Conservation (phyloP, 2,888 invertebrate genomes). For the Rhagonycha fulva region DNA sequence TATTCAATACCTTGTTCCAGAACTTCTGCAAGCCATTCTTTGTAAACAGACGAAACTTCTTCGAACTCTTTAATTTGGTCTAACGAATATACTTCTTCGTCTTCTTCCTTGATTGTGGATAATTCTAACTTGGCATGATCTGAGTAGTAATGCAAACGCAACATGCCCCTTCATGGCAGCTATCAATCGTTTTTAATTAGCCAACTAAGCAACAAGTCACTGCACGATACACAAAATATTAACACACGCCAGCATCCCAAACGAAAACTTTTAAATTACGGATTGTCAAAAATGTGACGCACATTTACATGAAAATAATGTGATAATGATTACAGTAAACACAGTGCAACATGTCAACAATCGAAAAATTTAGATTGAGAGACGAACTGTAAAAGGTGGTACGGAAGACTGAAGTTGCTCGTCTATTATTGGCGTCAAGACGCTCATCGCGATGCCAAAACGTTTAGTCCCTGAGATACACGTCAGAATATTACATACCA, state of each 20-base stretch:
- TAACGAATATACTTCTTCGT: constrained; percentile 70
- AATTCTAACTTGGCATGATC: constrained; percentile 71
- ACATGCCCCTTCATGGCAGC: constrained; percentile 64
- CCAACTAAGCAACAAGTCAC: neutral
- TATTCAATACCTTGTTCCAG: constrained; percentile 63
- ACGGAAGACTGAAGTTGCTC: constrained; percentile 37
- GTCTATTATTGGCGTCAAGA: constrained; percentile 47
- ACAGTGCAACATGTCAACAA: neutral
- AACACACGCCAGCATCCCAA: neutral
- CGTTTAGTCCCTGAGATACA: constrained; percentile 18
- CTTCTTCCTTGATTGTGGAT: constrained; percentile 61
- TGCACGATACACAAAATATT: neutral
- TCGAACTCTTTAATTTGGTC: constrained; percentile 90
- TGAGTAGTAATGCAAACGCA: constrained; percentile 83
- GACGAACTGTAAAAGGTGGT: constrained; percentile 44
- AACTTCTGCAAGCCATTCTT: constrained; percentile 74
- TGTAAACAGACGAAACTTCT: constrained; percentile 75
- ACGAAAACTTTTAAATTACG: neutral
- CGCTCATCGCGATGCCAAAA: constrained; percentile 31
- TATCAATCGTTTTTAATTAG: neutral
- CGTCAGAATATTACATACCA: constrained; percentile 9
- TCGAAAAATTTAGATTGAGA: constrained; percentile 34
- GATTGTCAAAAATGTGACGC: neutral
- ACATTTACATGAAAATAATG: constrained; percentile 5
- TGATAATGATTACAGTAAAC: constrained; percentile 3